phyloP scores from a whole-genome alignment of 2,888 invertebrate genomes.

The Diabrotica balteata region DNA sequence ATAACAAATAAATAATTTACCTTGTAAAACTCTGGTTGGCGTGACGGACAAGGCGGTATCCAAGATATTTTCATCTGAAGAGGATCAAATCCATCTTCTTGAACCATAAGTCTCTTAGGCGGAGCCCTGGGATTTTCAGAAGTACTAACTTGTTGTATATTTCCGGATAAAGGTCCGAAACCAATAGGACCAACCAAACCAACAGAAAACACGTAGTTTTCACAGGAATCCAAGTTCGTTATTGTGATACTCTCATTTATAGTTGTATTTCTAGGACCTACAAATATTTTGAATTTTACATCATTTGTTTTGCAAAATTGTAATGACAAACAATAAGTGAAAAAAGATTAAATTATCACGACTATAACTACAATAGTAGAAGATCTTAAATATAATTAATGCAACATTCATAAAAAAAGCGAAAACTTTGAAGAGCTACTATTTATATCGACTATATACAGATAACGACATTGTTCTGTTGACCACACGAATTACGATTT shows the following conservation, averaged over 20 bases:
- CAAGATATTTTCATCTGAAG: slow-evolving; percentile 70
- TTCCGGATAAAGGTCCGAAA: slow-evolving; percentile 68
- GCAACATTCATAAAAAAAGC: too few relatives aligned
- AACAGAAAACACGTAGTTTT: slow-evolving; percentile 75
- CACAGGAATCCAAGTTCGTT: slow-evolving; percentile 73
- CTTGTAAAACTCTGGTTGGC: slow-evolving; percentile 60
- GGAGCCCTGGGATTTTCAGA: slow-evolving; percentile 68
- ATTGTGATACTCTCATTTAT: slow-evolving; percentile 65
- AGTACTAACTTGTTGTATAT: slow-evolving; percentile 52
- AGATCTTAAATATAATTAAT: too few relatives aligned
- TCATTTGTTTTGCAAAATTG: too few relatives aligned
- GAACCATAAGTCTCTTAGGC: slow-evolving; percentile 70
- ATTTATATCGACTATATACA: too few relatives aligned
- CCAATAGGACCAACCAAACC: slow-evolving; percentile 71
- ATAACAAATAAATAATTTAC: slow-evolving; percentile 55
- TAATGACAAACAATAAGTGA: too few relatives aligned
- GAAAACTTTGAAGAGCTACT: too few relatives aligned
- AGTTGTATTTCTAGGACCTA: slow-evolving; percentile 53
- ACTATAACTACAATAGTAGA: too few relatives aligned
- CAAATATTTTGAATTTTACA: slow-evolving; percentile 5
- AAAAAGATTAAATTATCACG: too few relatives aligned
- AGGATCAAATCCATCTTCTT: slow-evolving; percentile 51
- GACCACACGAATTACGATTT: too few relatives aligned
- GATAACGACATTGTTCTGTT: too few relatives aligned
- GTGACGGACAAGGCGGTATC: slow-evolving; percentile 73